A percentile compares a stretch with the other conserved stretches of the same genome.
Conservation (phyloP, 1,140 invertebrate genomes). For the Ceratina calcarata region DNA sequence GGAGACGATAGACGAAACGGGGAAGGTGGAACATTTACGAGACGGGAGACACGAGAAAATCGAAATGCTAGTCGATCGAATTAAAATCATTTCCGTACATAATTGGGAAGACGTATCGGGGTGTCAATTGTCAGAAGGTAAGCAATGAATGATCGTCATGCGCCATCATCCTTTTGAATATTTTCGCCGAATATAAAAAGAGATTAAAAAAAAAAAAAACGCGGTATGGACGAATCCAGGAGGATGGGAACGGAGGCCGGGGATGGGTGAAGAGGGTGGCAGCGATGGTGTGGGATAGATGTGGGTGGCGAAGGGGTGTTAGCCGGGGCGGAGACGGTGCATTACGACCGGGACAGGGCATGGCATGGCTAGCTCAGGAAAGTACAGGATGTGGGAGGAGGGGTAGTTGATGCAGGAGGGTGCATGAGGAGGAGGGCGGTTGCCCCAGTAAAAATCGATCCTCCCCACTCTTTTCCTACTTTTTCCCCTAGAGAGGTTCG, state of each 20-base stretch:
- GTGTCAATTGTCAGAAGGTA: background rate
- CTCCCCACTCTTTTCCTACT: constrained; percentile 79
- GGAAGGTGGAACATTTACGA: background rate
- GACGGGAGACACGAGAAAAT: constrained; percentile 7
- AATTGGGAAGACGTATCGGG: background rate
- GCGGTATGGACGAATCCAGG: constrained; percentile 34
- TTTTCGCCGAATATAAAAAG: constrained; percentile 61
- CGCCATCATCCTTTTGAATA: constrained; percentile 66
- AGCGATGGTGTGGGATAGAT: constrained; percentile 47
- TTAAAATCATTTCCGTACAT: constrained; percentile 38
- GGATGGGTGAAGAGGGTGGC: constrained; percentile 16
- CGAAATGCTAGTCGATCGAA: constrained; percentile 24
- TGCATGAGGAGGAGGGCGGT: constrained; percentile 72
- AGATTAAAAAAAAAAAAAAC: constrained; percentile 50
- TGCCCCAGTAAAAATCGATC: constrained; percentile 81
- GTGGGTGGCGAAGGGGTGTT: constrained; percentile 55
- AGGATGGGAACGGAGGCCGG: constrained; percentile 1
- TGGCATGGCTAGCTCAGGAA: constrained; percentile 74
- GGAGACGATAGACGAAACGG: background rate
- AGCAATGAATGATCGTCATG: constrained; percentile 57
- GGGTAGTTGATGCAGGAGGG: constrained; percentile 68
- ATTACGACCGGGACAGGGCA: constrained; percentile 75
- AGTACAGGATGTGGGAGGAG: constrained; percentile 72
- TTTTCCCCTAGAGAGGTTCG: constrained; percentile 77
- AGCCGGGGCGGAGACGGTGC: constrained; percentile 67